Evolutionary conservation across 2,888 invertebrate species (phyloP), one percentile per base, ranked within the genome.

Genomic region (Boloria euphrosyne): DNA sequence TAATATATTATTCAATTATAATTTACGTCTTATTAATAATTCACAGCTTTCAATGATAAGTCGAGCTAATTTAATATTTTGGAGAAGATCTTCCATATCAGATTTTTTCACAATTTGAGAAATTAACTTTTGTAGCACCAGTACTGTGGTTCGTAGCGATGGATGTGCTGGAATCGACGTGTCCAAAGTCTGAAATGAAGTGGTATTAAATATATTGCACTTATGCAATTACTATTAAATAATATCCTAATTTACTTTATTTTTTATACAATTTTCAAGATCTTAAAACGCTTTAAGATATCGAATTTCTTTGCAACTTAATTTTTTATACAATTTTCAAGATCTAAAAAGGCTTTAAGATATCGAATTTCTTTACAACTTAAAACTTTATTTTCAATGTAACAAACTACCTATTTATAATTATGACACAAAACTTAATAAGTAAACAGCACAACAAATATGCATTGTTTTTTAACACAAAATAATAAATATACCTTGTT

Each of bases 151-250:
- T 2, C 69, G 65, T 51, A 90, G 68, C 0, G 87, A 87, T 0
- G 88, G 84, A 63, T 86, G 79, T 3, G 87, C 86, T n/a, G 90
- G 89, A 69, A 91, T 85, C 1, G 90, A 87, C 2, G 83, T 76
- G 71, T 92, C 92, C 59, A 86, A 71, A 13, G 76, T 73, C 92
- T 92, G 82, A 7, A 82, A 84, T 52, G 67, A 51, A 62, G 13
- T 38, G n/a, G 16, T 22, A 51, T 54, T 13, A 14, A 14, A 49
- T 16, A 16, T 16, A 16, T 14, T 16, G 16, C 16, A 16, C 3
- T 16, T 49, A n/a, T 47, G 16, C 47, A 49, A 7, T 2, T 22
- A 22, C 3, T 22, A n/a, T n/a, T n/a, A n/a, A n/a, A n/a, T n/a
- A n/a, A n/a, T n/a, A n/a, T n/a, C n/a, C n/a, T n/a, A n/a, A n/a